A percentile compares a stretch with the other conserved stretches of the same genome.
Conservation (phyloP, 1,140 invertebrate species). For the Aphelenchoides fujianensis region DNA sequence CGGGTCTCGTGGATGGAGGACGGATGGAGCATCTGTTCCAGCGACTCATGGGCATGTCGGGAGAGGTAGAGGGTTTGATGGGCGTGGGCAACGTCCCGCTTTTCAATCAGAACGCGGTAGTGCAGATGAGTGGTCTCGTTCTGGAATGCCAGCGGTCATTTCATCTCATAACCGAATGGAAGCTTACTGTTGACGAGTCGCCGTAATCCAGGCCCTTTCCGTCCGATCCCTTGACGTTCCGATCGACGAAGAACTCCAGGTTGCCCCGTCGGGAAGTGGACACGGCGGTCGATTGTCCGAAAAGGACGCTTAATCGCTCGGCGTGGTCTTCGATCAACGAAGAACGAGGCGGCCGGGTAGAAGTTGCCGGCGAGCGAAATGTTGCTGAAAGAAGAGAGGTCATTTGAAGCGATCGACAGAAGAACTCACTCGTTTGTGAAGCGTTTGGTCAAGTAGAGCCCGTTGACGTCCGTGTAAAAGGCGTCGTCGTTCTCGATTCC, state of each 20-base stretch:
- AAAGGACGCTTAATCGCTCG: constrained; percentile 31
- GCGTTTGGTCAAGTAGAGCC: constrained; percentile 27
- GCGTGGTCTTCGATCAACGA: constrained; percentile 28
- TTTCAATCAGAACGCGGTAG: constrained; percentile 8
- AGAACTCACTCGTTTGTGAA: constrained; percentile 14
- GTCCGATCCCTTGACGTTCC: constrained; percentile 23
- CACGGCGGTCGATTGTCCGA: constrained; percentile 31
- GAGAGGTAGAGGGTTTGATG: constrained; percentile 23
- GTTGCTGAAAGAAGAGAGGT: constrained; percentile 26
- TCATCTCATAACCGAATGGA: not conserved
- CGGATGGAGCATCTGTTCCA: constrained; percentile 25
- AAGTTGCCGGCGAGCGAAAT: constrained; percentile 30
- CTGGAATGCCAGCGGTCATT: constrained; percentile 19
- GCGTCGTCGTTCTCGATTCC: constrained; percentile 8
- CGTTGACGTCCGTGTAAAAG: constrained; percentile 38
- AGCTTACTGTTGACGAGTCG: constrained; percentile 22
- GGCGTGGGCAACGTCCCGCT: not conserved
- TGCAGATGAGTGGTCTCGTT: constrained; percentile 19
- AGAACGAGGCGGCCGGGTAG: constrained; percentile 31
- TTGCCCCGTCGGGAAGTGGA: constrained; percentile 15
- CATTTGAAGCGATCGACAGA: not conserved
- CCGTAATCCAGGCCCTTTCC: constrained; percentile 36
- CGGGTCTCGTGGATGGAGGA: constrained; percentile 6
- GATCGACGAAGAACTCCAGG: constrained; percentile 32
- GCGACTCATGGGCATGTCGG: constrained; percentile 6